Conservation (phyloP, 2,888 invertebrate genomes). For the Thysanoteuthis rhombus region DNA sequence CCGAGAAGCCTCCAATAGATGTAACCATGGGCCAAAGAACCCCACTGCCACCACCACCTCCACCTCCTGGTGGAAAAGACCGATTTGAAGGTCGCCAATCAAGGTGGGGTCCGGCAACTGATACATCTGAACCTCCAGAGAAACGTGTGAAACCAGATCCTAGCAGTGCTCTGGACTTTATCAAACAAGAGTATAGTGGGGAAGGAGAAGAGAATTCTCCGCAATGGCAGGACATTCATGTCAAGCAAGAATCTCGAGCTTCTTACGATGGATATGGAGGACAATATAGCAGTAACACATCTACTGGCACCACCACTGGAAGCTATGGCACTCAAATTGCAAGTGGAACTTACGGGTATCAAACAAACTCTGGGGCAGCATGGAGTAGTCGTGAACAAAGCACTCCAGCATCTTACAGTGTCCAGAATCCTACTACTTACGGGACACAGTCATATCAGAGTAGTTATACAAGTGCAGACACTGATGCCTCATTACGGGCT, state of each 20-base stretch:
- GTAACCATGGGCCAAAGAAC: conserved; percentile 30
- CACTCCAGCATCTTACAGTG: conserved; percentile 19
- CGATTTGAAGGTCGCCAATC: conserved; percentile 35
- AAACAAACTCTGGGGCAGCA: background rate
- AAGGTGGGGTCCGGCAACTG: conserved; percentile 32
- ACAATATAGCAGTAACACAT: background rate
- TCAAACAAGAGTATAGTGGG: conserved; percentile 62
- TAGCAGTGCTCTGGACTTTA: conserved; percentile 60
- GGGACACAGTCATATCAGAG: conserved; percentile 20
- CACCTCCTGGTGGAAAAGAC: conserved; percentile 40
- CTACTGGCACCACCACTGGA: background rate
- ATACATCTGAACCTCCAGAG: conserved; percentile 45
- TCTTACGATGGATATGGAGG: conserved; percentile 17
- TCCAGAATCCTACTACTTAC: background rate
- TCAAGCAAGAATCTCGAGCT: background rate
- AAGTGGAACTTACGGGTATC: conserved; percentile 17
- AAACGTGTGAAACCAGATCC: conserved; percentile 51
- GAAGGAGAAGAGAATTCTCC: conserved; percentile 44
- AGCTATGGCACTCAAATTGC: background rate
- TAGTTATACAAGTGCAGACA: background rate
- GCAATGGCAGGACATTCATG: conserved; percentile 27
- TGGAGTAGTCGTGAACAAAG: conserved; percentile 17
- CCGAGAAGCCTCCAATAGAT: background rate
- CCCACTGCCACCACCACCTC: conserved; percentile 46
- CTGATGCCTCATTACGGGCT: background rate